Percentiles rank a stretch among this genome's conserved stretches.
Conservation (phyloP, 2,888 invertebrate species). For the Morpho achilles region DNA sequence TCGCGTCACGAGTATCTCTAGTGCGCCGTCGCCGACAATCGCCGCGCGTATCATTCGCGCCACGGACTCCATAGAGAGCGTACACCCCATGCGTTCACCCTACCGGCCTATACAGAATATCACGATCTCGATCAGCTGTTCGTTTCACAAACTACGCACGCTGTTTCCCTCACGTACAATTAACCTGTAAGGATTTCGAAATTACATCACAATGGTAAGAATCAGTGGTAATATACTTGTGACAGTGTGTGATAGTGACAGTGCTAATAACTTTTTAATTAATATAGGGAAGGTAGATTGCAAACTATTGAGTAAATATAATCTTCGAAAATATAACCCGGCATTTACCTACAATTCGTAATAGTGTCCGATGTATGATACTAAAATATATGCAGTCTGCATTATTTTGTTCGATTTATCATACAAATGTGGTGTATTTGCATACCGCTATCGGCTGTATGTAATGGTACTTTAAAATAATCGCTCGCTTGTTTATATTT, state of each 20-base stretch:
- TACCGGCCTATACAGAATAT: slow-evolving; percentile 38
- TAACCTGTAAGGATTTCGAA: slow-evolving; percentile 9
- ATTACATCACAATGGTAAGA: slow-evolving; percentile 65
- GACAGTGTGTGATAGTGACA: slow-evolving; percentile 41
- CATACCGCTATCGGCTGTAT: background rate
- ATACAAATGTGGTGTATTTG: slow-evolving; percentile 6
- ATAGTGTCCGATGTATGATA: background rate
- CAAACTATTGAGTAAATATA: slow-evolving; percentile 3
- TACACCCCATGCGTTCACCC: slow-evolving; percentile 51
- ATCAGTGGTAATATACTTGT: slow-evolving; percentile 45
- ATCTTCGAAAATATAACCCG: background rate
- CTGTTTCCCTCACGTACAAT: slow-evolving; percentile 18
- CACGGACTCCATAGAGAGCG: slow-evolving; percentile 57
- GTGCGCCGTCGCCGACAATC: slow-evolving; percentile 65
- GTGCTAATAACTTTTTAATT: slow-evolving; percentile 15
- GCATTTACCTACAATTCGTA: background rate
- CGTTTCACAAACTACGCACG: slow-evolving; percentile 38
- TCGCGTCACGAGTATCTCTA: slow-evolving; percentile 52
- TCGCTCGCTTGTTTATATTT: slow-evolving; percentile 2
- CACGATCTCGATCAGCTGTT: slow-evolving; percentile 67
- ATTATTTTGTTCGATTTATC: slow-evolving; percentile 9
- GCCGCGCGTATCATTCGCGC: slow-evolving; percentile 66
- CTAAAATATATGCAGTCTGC: background rate
- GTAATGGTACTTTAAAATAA: background rate
- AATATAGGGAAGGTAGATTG: slow-evolving; percentile 7